A percentile compares a stretch with the other conserved stretches of the same genome.
Conservation (phyloP, 2,113 vertebrate species). For the Caranx melampygus region DNA sequence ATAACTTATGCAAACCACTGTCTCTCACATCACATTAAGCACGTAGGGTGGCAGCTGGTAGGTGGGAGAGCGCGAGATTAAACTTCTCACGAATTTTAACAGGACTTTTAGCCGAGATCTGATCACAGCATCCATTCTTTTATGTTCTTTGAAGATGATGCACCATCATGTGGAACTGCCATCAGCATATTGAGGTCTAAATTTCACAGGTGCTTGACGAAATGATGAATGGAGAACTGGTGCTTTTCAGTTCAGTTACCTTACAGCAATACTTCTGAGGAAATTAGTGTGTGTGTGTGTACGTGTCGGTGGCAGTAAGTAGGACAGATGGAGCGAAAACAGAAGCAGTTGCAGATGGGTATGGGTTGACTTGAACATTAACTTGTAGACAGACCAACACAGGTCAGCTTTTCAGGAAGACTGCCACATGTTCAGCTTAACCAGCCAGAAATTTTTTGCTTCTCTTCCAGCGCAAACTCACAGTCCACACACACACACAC, state of each 20-base stretch:
- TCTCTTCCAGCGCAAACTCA: slow-evolving; percentile 16
- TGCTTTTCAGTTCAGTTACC: slow-evolving; percentile 25
- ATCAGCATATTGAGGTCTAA: slow-evolving; percentile 19
- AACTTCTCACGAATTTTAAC: slow-evolving; percentile 63
- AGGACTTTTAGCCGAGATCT: slow-evolving; percentile 53
- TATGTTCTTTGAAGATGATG: slow-evolving; percentile 39
- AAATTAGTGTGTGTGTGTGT: not conserved
- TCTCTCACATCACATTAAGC: slow-evolving; percentile 20
- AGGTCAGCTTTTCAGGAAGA: slow-evolving; percentile 62
- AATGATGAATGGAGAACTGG: slow-evolving; percentile 37
- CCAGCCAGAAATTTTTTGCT: slow-evolving; percentile 58
- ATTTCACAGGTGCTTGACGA: slow-evolving; percentile 41
- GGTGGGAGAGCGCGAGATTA: slow-evolving; percentile 62
- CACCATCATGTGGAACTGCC: slow-evolving; percentile 14
- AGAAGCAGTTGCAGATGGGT: slow-evolving; percentile 64
- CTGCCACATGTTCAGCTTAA: slow-evolving; percentile 67
- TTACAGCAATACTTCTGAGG: slow-evolving; percentile 23
- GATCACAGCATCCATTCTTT: slow-evolving; percentile 34
- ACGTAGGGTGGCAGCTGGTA: slow-evolving; percentile 57
- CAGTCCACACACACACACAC: not conserved
- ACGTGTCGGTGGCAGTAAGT: not conserved
- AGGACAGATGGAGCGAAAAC: slow-evolving; percentile 71
- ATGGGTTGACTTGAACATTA: slow-evolving; percentile 59
- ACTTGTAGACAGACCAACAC: slow-evolving; percentile 53
- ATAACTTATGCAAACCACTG: slow-evolving; percentile 32